Conservation (phyloP, 2,113 vertebrate species). For the Cygnus atratus region DNA sequence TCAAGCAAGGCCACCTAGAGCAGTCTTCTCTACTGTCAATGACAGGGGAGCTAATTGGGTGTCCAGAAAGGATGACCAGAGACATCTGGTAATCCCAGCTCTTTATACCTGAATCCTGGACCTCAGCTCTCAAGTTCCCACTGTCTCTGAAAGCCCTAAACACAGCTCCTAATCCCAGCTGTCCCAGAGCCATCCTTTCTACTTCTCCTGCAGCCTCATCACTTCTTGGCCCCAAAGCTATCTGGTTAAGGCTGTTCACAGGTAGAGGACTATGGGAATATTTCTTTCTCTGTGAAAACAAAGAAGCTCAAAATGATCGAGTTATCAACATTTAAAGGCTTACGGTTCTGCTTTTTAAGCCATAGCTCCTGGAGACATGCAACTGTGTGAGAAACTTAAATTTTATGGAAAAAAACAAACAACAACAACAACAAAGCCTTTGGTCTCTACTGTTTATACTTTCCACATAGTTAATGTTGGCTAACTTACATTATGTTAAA, state of each 20-base stretch:
- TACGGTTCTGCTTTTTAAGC: not conserved
- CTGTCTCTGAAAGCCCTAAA: not conserved
- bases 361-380: not conserved
- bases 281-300: not conserved
- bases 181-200: not conserved
- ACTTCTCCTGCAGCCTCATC: not conserved
- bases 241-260: not conserved
- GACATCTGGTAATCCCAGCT: not conserved
- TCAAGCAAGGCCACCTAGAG: not conserved
- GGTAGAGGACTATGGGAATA: not conserved
- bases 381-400: not conserved
- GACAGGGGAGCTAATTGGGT: no score
- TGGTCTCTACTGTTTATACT: not conserved
- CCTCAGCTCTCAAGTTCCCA: not conserved
- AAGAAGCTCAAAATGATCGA: not conserved
- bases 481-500: not conserved
- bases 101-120: not conserved
- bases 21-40: not conserved
- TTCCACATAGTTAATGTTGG: not conserved
- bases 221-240: not conserved
- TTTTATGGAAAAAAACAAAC: not conserved
- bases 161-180: not conserved
- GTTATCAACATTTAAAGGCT: not conserved
- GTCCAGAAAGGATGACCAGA: not conserved
- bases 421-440: not conserved